Base-by-base conservation (phyloP, 2,113 vertebrate species). In the Pteropus alecto region DNA sequence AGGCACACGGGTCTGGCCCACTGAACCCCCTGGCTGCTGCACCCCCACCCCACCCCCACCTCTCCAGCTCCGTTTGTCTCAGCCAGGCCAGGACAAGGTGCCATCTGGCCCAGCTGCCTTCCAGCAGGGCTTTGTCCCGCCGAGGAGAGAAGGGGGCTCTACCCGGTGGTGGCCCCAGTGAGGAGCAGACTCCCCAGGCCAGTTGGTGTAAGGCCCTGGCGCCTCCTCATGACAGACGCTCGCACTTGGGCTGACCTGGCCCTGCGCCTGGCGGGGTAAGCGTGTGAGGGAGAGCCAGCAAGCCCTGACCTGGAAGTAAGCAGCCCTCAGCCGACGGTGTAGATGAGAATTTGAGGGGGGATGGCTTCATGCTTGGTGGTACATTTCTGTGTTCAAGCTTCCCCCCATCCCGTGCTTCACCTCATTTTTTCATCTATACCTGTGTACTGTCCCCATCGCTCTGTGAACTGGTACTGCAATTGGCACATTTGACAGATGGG, bases 71-170 rank as follows among this genome's bases (percentile, higher is more conserved):
- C 65, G 11, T 65, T 43, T 56, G 54, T 77, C 63, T 35, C 63
- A 1, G 79, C 88, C 19, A 4, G 54, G 91, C 92, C 5, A 0
- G 82, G 92, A 78, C 79, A 46, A 61, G 61, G 89, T 91, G 35
- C 87, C 96, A 92, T 96, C 86, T 96, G 95, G 82, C 87, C 43
- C 51, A 1, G 30, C 70, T 2, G 35, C 85, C 24, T 77, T 56
- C 33, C 3, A 35, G 61, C 33, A 11, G 71, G 92, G 54, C 90
- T 97, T 91, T 96, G 95, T 96, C 81, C 60, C 6, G 2, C 35
- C 0, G 0, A 1, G 14, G 41, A 22, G n/a, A 35, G 14, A 51
- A 7, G 43, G 73, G 38, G 65, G 65, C 28, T 24, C 33, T 28
- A 15, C 10, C 12, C 24, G 24, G 3, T 1, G 3, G 68, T 6